Percentiles rank a stretch among this genome's conserved stretches.
Conservation (phyloP, 2,113 vertebrate genomes). For the Etia nguti region DNA sequence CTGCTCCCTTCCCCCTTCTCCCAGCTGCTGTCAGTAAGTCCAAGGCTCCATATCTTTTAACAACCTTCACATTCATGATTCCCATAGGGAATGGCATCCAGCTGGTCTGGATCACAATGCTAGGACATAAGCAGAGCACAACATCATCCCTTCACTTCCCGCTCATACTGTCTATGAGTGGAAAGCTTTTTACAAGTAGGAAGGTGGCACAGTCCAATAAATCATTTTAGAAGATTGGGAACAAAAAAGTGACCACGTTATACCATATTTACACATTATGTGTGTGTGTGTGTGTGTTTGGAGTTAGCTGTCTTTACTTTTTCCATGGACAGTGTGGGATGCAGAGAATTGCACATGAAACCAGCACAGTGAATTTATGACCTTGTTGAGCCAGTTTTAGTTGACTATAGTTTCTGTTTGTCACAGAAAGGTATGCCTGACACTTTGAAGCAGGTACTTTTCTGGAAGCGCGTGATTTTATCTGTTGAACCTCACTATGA, state of each 20-base stretch:
- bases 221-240: background rate
- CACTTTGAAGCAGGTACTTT: slow-evolving; percentile 4
- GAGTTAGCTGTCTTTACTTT: background rate
- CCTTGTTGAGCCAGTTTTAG: slow-evolving; percentile 61
- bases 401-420: slow-evolving; percentile 50
- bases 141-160: slow-evolving; percentile 50
- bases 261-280: background rate
- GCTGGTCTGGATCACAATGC: slow-evolving; percentile 76
- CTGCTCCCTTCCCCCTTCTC: slow-evolving; percentile 52
- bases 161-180: slow-evolving; percentile 31
- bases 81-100: slow-evolving; percentile 77
- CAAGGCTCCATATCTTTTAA: slow-evolving; percentile 80
- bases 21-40: slow-evolving; percentile 86
- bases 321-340: background rate
- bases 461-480: background rate
- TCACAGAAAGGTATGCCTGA: slow-evolving; percentile 29
- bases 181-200: slow-evolving; percentile 38
- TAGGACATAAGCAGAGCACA: slow-evolving; percentile 59
- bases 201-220: slow-evolving; percentile 8
- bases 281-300: background rate
- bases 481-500: background rate
- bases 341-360: slow-evolving; percentile 33
- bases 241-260: background rate
- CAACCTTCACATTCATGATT: slow-evolving; percentile 80
- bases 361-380: slow-evolving; percentile 36